Conservation (phyloP, 2,113 vertebrate genomes). For the Charadrius vociferus region DNA sequence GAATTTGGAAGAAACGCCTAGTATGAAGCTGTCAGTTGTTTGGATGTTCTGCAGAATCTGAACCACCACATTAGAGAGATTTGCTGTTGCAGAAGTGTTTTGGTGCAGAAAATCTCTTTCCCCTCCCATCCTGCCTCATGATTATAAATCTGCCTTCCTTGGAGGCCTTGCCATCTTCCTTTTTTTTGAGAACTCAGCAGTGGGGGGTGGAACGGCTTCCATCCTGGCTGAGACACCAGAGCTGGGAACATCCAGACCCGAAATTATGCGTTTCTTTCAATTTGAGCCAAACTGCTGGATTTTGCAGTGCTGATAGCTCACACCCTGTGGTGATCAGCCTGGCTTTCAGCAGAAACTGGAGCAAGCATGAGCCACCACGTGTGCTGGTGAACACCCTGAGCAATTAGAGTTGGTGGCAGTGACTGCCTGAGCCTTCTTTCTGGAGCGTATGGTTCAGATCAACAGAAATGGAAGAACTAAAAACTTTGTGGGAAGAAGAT, state of each 20-base stretch:
- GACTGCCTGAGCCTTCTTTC: background rate
- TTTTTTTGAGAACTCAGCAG: background rate
- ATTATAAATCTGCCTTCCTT: background rate
- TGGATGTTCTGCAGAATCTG: background rate
- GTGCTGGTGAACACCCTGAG: background rate
- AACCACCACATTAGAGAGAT: background rate
- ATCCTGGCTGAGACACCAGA: background rate
- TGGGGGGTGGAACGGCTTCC: background rate
- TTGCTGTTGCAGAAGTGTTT: background rate
- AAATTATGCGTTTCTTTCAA: background rate
- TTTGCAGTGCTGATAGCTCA: background rate
- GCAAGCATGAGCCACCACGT: fast-evolving
- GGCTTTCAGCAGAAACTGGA: background rate
- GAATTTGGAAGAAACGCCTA: background rate
- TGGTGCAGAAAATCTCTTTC: background rate
- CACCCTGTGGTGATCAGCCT: background rate
- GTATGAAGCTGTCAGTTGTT: background rate
- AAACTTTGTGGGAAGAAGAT: background rate
- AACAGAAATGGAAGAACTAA: background rate
- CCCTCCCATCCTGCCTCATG: background rate
- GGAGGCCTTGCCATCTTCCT: background rate
- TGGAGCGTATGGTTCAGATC: background rate
- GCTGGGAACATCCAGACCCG: background rate
- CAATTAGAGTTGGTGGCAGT: background rate
- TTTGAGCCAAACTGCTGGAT: background rate